Evolutionary conservation across 2,888 invertebrate species (phyloP), one percentile per base, ranked within the genome.

Genomic region (Caenorhabditis sulstoni): DNA sequence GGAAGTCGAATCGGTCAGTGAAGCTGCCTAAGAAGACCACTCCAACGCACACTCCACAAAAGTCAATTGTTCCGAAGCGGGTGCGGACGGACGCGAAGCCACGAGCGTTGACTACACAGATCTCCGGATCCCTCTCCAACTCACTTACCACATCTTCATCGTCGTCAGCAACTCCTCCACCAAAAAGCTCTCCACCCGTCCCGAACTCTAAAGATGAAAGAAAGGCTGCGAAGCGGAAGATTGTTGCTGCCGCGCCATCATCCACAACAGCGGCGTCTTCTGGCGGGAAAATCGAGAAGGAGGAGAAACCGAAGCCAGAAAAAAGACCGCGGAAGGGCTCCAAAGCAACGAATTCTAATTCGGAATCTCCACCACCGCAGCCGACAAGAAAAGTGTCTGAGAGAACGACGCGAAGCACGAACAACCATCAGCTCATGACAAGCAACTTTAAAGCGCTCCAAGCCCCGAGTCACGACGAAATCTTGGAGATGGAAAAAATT

Each of bases 81-180:
- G 3, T 14, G 16, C 14, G 39, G 29, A 5, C 29, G 7, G 29
- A 29, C 11, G 14, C 23, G 20, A 50, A 29, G 16, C 4, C 37
- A 12, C 20, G 39, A 22, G 35, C 20, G 37, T n/a, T 45, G 29
- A 61, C 16, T 11, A 16, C 14, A 8, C 52, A 20, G 11, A 29
- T 41, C 14, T 3, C 41, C 14, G 67, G 67, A 50, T 59, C 59
- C 3, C 41, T 68, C 0, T 52, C 68, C 29, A 52, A 52, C 29
- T 52, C 52, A 1, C 23, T 23, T 1, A 52, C 52, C 3, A 18
- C 61, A 0, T 62, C 70, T 3, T 55, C 61, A 0, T 18, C 61
- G 0, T 61, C 70, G 1, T 70, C 70, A n/a, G 53, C 47, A n/a
- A 70, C 61, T 4, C 70, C 66, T 14, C 55, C 70, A 11, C 57